A percentile compares a stretch with the other conserved stretches of the same genome.
These are phyloP conservation scores for Hemicentrotus pulcherrimus DNA, from an alignment of 35 echinoderm and acorn worm species.

Conservation along the genomic window DNA sequence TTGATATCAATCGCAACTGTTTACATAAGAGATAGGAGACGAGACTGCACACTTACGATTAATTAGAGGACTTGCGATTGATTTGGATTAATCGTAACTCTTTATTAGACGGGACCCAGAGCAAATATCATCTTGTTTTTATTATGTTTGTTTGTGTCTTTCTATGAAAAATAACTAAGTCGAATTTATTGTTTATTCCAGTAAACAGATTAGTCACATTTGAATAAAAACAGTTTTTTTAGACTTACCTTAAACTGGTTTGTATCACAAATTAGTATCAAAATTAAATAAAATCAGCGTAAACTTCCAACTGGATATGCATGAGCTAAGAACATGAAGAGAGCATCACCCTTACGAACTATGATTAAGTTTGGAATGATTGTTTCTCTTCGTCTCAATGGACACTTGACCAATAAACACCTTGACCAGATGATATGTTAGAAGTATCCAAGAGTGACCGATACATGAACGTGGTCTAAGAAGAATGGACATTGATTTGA, in stretches of 20 bases:
- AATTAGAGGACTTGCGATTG: no score
- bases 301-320: not conserved
- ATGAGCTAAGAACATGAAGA: not conserved
- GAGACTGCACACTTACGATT: no score
- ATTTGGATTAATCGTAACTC: no score
- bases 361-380: not conserved
- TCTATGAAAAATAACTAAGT: no score
- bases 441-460: not conserved
- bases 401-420: not conserved
- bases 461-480: not conserved
- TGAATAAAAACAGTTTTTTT: not conserved
- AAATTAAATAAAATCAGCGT: not conserved
- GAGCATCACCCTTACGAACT: not conserved
- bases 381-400: not conserved
- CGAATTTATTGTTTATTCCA: no score
- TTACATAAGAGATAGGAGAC: no score
- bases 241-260: not conserved
- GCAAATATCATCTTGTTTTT: no score
- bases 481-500: not conserved
- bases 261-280: not conserved
- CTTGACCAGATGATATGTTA: not conserved
- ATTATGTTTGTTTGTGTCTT: no score
- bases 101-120: no score
- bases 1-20: no score
- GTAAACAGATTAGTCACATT: no score